Conservation (phyloP, 2,888 invertebrate genomes). For the Penaeus monodon region DNA sequence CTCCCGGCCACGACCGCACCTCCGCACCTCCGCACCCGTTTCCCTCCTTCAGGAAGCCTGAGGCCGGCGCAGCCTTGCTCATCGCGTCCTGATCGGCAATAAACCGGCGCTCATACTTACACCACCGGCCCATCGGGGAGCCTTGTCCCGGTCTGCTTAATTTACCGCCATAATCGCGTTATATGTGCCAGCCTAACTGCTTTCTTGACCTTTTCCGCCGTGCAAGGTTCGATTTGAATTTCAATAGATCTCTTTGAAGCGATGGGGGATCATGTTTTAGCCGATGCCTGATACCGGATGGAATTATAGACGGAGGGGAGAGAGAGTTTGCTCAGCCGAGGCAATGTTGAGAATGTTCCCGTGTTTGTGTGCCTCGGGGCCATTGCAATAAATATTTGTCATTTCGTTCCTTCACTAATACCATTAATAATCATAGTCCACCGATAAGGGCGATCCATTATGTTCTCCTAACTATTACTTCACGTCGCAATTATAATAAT, state of each 20-base stretch:
- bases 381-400: too few relatives aligned
- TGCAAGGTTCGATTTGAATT: slow-evolving; percentile 14
- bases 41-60: too few relatives aligned
- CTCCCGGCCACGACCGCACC: too few relatives aligned
- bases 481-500: too few relatives aligned
- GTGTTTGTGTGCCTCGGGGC: too few relatives aligned
- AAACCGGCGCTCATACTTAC: slow-evolving; percentile 32
- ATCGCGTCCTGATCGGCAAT: slow-evolving; percentile 27
- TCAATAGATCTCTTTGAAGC: slow-evolving; percentile 8
- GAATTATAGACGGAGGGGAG: background rate
- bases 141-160: slow-evolving; percentile 30
- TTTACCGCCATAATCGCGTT: slow-evolving; percentile 42
- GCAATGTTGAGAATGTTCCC: too few relatives aligned
- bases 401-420: too few relatives aligned
- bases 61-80: too few relatives aligned
- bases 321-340: too few relatives aligned
- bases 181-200: slow-evolving; percentile 4
- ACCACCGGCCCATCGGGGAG: slow-evolving; percentile 20
- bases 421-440: too few relatives aligned
- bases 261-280: background rate
- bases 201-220: background rate
- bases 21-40: too few relatives aligned
- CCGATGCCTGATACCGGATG: slow-evolving; percentile 7
- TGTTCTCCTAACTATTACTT: slow-evolving; percentile 1
- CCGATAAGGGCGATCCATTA: background rate